Base-by-base conservation (phyloP, 2,113 vertebrate genomes). In the Myocastor coypus region DNA sequence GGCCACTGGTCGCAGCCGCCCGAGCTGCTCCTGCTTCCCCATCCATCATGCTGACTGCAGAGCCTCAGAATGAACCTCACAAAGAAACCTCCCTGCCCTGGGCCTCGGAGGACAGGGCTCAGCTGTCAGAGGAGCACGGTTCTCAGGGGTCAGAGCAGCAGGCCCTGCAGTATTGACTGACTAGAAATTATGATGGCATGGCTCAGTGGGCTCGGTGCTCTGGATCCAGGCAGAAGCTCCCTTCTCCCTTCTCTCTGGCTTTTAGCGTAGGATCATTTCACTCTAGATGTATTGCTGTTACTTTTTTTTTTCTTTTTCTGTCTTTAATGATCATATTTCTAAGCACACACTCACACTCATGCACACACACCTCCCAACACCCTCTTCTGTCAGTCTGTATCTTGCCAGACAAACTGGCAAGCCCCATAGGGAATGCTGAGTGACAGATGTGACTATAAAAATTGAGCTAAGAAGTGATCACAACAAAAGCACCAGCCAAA, bases 11-110 rank as follows among this genome's bases (percentile, higher is more conserved):
- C 87, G 66, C 59, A 8, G 81, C 61, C 4, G 28, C 57, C 37
- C 50, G 0, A 68, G 61, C 66, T 32, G 20, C 91, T 22, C 50
- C 9, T 7, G 85, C 64, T 64, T 88, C 30, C 64, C 30, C 93
- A 64, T 92, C 93, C 82, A 83, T 96, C 93, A 83, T 30, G 42
- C 50, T 8, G 55, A 55, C 93, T 61, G 59, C 57, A 50, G 92
- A 73, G 83, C 57, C 13, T 42, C 59, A 4, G 55, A 17, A 46
- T 8, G 12, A 52, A 50, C 78, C 69, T 95, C 34, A 0, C 55
- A 40, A 37, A 80, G 80, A 66, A 78, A 17, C 20, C 87, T 83
- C 42, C 81, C 78, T 57, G 80, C 90, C 92, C 84, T 10, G 32
- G 61, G 78, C 61, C 92, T 87, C 84, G 0, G 2, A 34, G 86